A percentile compares a stretch with the other conserved stretches of the same genome.
phyloP scores from a whole-genome alignment of 2,888 invertebrate genomes.

The Lingula anatina region DNA sequence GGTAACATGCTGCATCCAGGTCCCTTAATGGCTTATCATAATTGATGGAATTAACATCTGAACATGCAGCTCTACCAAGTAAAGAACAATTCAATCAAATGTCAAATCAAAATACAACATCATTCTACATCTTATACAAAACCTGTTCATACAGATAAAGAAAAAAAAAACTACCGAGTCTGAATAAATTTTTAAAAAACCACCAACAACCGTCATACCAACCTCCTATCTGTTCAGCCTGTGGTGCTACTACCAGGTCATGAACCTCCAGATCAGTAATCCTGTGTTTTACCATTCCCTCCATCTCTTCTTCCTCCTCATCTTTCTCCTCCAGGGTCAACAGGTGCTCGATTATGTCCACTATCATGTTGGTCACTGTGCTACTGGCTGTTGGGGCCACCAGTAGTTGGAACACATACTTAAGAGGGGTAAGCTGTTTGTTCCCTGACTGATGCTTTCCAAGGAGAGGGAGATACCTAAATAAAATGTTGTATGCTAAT shows the following conservation, averaged over 20 bases:
- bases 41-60: too few species aligned
- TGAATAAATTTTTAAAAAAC: too few species aligned
- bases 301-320: slow-evolving; percentile 15
- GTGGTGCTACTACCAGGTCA: too few species aligned
- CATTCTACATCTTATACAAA: too few species aligned
- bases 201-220: too few species aligned
- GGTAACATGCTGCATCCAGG: too few species aligned
- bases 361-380: slow-evolving; percentile 56
- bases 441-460: slow-evolving; percentile 57
- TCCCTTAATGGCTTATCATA: too few species aligned
- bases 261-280: background rate
- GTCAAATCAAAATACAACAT: too few species aligned
- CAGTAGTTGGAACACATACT: slow-evolving; percentile 68
- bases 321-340: slow-evolving; percentile 22
- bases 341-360: slow-evolving; percentile 45
- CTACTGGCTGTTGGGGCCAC: slow-evolving; percentile 64
- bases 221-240: too few species aligned
- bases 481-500: slow-evolving; percentile 7
- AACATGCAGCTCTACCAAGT: too few species aligned
- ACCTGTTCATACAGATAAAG: background rate
- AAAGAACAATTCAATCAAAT: too few species aligned
- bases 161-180: background rate
- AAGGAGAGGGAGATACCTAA: slow-evolving; percentile 64
- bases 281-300: slow-evolving; percentile 3
- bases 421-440: slow-evolving; percentile 59